Percentiles rank a stretch among this genome's conserved stretches.
phyloP scores from a whole-genome alignment of 2,113 vertebrate species.

The Thermophis baileyi region DNA sequence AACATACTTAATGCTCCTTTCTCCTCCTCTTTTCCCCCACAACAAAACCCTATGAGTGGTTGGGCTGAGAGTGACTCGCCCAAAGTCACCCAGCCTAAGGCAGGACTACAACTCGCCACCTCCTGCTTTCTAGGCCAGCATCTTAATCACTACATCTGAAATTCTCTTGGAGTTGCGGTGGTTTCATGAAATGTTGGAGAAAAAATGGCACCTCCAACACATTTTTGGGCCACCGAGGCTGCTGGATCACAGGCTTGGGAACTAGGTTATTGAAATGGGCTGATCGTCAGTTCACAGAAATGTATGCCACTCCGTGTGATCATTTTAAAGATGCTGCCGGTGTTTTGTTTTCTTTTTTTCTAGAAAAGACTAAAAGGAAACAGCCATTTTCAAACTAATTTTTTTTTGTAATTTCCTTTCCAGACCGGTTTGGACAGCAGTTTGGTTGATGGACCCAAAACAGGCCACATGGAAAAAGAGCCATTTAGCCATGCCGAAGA shows the following conservation, averaged over 20 bases:
- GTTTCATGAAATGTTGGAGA: neutral
- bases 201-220: neutral
- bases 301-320: too few species aligned
- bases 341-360: neutral
- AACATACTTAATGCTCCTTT: neutral
- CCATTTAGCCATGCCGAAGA: conserved; percentile 91
- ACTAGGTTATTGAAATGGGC: neutral
- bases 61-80: neutral
- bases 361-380: neutral
- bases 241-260: neutral
- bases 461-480: conserved; percentile 98
- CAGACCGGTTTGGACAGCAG: conserved; percentile 85
- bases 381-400: neutral
- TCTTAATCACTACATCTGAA: neutral
- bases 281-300: neutral
- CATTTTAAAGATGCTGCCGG: neutral
- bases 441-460: conserved; percentile 94
- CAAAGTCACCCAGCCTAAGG: neutral
- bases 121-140: neutral
- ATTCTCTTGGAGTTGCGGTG: neutral
- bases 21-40: too few species aligned
- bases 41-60: neutral
- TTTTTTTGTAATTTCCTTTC: conserved; percentile 23
- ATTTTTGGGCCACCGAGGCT: neutral
- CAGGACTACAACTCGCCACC: neutral